Percentiles rank a stretch among this genome's conserved stretches.
These are phyloP conservation scores for Macrosiphum euphorbiae DNA, from an alignment of 2,888 invertebrate species.

Conservation along the genomic window DNA sequence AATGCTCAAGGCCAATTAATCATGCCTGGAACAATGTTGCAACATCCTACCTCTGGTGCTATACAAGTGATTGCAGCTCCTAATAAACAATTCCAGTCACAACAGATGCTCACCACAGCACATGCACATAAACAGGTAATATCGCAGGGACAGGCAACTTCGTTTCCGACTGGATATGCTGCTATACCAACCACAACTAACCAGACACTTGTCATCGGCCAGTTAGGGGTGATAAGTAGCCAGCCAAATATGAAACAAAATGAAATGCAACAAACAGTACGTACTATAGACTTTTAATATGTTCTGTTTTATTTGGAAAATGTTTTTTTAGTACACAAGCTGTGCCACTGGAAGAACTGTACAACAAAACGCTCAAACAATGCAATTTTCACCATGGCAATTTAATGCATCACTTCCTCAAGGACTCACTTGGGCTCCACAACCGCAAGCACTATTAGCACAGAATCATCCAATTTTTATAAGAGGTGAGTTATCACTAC, in stretches of 20 bases:
- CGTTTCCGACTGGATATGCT: constrained; percentile 77
- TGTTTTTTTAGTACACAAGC: constrained; percentile 64
- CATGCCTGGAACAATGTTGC: constrained; percentile 84
- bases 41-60: constrained; percentile 80
- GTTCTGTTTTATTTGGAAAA: constrained; percentile 58
- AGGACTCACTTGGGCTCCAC: constrained; percentile 81
- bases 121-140: constrained; percentile 73
- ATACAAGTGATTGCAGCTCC: constrained; percentile 87
- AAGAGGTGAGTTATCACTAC: constrained; percentile 73
- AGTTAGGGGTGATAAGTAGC: constrained; percentile 78
- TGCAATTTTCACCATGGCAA: constrained; percentile 88
- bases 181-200: constrained; percentile 76
- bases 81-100: constrained; percentile 82
- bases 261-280: constrained; percentile 61
- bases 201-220: constrained; percentile 80
- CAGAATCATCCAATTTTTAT: constrained; percentile 87
- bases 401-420: constrained; percentile 80
- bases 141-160: constrained; percentile 70
- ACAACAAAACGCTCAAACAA: constrained; percentile 71
- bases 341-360: constrained; percentile 65
- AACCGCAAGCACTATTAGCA: constrained; percentile 74
- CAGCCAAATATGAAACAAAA: constrained; percentile 74
- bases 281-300: constrained; percentile 48
- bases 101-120: constrained; percentile 83
- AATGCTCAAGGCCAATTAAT: constrained; percentile 74